phyloP scores from a whole-genome alignment of 2,888 invertebrate species.

The Troides aeacus region DNA sequence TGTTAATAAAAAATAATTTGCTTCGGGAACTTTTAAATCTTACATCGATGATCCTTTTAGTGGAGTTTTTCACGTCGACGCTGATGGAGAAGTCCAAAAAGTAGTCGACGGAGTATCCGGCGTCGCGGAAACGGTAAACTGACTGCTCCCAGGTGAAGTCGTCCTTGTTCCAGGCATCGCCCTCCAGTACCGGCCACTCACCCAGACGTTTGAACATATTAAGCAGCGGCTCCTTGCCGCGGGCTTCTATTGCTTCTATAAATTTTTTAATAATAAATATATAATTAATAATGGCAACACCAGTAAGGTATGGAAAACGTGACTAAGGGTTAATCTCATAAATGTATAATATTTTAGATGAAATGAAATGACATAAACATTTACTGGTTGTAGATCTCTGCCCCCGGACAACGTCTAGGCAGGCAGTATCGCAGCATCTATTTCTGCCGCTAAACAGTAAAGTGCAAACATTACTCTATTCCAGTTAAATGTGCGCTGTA shows the following conservation, averaged over 20 bases:
- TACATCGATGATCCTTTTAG: conserved; percentile 91
- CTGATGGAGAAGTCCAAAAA: conserved; percentile 94
- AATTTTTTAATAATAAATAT: conserved; percentile 17
- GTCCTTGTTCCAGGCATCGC: conserved; percentile 84
- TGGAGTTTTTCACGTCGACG: conserved; percentile 93
- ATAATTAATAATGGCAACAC: too few species aligned
- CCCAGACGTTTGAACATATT: conserved; percentile 88
- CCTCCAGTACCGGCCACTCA: conserved; percentile 96
- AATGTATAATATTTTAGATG: background rate
- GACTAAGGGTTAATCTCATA: background rate
- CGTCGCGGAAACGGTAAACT: conserved; percentile 88
- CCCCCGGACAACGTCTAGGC: too few species aligned
- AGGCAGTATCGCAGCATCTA: too few species aligned
- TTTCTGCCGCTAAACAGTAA: too few species aligned
- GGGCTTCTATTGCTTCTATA: conserved; percentile 88
- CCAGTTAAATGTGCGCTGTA: too few species aligned
- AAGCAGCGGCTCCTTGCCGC: conserved; percentile 86
- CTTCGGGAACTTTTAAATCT: conserved; percentile 47
- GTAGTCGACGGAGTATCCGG: conserved; percentile 93
- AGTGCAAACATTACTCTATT: too few species aligned
- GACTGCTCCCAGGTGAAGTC: conserved; percentile 90
- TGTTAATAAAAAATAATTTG: background rate
- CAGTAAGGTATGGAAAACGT: too few species aligned
- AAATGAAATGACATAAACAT: too few species aligned
- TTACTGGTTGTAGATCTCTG: too few species aligned